Evolutionary conservation across 2,888 invertebrate species (phyloP).

Genomic region (Oasisia sp.): DNA sequence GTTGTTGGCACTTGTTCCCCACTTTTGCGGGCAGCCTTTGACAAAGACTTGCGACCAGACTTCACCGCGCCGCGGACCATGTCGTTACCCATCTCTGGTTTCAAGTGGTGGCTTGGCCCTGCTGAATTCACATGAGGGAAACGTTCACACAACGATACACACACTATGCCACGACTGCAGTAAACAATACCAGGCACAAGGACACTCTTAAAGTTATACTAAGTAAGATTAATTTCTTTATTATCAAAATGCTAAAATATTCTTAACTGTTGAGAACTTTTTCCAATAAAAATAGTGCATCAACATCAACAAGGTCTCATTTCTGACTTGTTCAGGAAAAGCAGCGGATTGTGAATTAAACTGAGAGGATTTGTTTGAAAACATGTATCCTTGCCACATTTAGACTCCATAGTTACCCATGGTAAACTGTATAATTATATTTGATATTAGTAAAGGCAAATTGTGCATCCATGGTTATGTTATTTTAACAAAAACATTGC

Average conservation of each 20-base stretch:
- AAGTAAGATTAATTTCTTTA: background rate
- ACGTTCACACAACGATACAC: background rate
- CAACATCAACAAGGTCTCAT: no score
- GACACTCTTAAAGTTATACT: background rate
- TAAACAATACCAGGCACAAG: background rate
- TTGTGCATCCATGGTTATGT: no score
- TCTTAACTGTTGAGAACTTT: no score
- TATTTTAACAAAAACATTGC: no score
- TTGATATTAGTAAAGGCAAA: no score
- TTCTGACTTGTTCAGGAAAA: no score
- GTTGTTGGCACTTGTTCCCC: background rate
- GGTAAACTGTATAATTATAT: no score
- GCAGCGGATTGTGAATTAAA: no score
- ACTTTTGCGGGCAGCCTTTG: background rate
- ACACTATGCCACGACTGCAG: background rate
- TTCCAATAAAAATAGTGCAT: no score
- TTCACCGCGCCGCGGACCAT: background rate
- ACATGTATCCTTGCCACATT: no score
- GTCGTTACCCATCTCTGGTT: background rate
- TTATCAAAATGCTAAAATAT: background rate
- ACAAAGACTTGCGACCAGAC: constrained; percentile 57
- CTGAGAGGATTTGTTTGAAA: no score
- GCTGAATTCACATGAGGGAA: background rate
- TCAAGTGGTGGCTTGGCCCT: background rate
- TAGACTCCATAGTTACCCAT: no score